A percentile compares a stretch with the other conserved stretches of the same genome.
Evolutionary conservation across 2,113 vertebrate genomes (phyloP).

Genomic region (Pagrus major): DNA sequence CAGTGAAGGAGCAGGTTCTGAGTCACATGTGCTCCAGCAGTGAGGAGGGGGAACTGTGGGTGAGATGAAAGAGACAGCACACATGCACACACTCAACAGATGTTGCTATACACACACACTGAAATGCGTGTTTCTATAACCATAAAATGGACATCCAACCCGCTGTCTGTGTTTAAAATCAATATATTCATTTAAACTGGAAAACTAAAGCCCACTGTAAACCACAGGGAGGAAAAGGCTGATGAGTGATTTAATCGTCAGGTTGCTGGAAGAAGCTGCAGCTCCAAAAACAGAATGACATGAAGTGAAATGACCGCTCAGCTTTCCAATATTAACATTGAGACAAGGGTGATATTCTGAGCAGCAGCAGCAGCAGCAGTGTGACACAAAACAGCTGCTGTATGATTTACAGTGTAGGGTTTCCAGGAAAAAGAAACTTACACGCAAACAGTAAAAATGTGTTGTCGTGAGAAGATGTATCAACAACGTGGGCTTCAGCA

Average conservation of each 20-base stretch:
- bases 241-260: constrained; percentile 18
- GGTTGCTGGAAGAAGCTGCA: neutral
- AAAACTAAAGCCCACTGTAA: neutral
- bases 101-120: neutral
- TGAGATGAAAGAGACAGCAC: constrained; percentile 27
- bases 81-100: neutral
- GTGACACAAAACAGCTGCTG: constrained; percentile 26
- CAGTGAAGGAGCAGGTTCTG: neutral
- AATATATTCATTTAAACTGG: neutral
- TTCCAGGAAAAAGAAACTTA: constrained; percentile 17
- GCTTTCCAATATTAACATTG: neutral
- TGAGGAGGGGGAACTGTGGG: neutral
- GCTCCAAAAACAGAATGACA: constrained; percentile 3
- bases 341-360: neutral
- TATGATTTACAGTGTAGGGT: neutral
- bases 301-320: neutral
- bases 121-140: neutral
- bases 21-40: constrained; percentile 8
- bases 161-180: neutral
- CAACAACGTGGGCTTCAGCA: constrained; percentile 2
- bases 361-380: neutral
- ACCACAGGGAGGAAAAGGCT: constrained; percentile 13
- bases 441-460: neutral
- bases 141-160: neutral
- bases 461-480: constrained; percentile 1